Evolutionary conservation across 2,797 vertebrate species (phyloP).

Genomic region (Melopsittacus undulatus): DNA sequence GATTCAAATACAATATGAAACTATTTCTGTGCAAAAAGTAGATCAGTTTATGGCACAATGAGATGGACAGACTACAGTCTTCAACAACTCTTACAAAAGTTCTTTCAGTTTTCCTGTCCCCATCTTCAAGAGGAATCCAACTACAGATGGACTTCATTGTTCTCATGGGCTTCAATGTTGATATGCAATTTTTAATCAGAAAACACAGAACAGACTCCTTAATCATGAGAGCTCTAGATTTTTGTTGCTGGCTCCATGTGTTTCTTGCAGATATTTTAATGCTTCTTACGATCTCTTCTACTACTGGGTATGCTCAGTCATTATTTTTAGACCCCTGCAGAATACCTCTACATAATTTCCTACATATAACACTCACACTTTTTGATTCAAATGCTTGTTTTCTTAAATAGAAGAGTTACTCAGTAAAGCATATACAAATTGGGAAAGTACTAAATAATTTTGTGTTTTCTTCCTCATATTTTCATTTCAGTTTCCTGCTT

Average conservation of each 20-base stretch:
- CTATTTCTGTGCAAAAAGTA: not conserved
- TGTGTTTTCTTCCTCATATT: not conserved
- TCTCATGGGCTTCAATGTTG: not conserved
- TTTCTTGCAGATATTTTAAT: not conserved
- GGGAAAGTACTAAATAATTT: not conserved
- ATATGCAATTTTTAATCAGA: not conserved
- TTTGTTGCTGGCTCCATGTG: not conserved
- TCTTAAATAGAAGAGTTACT: not conserved
- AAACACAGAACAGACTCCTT: not conserved
- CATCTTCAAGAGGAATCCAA: not conserved
- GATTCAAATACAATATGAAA: not conserved
- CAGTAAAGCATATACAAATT: not conserved
- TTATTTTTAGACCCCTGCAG: not conserved
- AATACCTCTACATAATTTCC: not conserved
- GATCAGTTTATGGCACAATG: not conserved
- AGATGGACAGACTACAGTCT: not conserved
- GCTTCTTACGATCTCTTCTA: not conserved
- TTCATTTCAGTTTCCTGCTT: not conserved
- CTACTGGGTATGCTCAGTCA: not conserved
- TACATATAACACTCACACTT: not conserved
- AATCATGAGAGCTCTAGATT: not conserved
- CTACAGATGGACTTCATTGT: not conserved
- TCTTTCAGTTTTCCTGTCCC: not conserved
- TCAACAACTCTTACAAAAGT: not conserved
- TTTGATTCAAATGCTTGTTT: not conserved